phyloP scores from a whole-genome alignment of 2,797 vertebrate species.

The Fundulus diaphanus region DNA sequence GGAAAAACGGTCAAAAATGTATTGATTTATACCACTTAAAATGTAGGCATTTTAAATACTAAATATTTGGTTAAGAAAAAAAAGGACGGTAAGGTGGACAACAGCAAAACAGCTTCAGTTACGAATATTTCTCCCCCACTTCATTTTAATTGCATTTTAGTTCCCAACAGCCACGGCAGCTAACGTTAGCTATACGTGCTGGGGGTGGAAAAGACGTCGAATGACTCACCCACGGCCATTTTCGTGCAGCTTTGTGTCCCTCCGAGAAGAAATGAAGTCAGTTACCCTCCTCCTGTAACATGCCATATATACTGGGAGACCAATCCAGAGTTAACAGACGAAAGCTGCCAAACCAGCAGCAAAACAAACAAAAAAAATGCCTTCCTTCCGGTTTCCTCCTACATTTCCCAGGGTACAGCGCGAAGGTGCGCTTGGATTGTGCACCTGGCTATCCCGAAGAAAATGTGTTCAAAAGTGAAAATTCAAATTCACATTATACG shows the following conservation, averaged over 20 bases:
- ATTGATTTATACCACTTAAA: no score
- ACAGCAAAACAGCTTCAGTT: background rate
- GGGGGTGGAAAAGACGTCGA: background rate
- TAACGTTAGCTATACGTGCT: conserved; percentile 30
- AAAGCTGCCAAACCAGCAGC: background rate
- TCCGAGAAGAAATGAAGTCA: background rate
- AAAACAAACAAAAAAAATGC: fast-evolving
- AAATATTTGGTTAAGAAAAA: background rate
- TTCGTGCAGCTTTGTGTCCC: conserved; percentile 24
- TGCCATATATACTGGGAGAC: background rate
- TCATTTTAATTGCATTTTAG: background rate
- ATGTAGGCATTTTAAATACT: background rate
- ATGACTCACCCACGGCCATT: conserved; percentile 73
- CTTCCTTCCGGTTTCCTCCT: background rate
- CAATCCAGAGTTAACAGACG: fast-evolving
- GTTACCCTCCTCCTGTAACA: background rate
- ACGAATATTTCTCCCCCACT: background rate
- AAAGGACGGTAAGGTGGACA: background rate
- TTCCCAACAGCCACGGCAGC: background rate
- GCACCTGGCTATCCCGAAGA: fast-evolving
- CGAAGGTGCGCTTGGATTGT: conserved; percentile 12
- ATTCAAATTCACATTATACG: no score
- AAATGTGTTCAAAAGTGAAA: background rate
- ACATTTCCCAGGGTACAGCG: conserved; percentile 51
- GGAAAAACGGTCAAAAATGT: conserved; percentile 10